Percentiles rank a stretch among this genome's conserved stretches.
phyloP scores from a whole-genome alignment of 2,113 vertebrate genomes.

The Trogon melanurus region DNA sequence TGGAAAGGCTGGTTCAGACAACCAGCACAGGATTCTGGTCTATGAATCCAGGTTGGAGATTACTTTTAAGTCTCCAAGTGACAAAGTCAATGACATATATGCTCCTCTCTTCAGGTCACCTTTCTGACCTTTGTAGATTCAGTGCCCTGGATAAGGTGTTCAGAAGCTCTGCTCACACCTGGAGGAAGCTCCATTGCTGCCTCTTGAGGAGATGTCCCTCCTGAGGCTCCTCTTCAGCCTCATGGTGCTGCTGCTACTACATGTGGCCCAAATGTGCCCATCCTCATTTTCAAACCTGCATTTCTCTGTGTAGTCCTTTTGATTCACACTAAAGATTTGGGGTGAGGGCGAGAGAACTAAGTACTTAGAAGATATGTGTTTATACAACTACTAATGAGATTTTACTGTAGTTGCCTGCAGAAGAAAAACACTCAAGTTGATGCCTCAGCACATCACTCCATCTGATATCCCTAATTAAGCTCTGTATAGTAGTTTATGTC shows the following conservation, averaged over 20 bases:
- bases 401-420: background rate
- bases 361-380: background rate
- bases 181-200: background rate
- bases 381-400: background rate
- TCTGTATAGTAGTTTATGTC: background rate
- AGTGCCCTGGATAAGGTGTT: background rate
- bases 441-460: background rate
- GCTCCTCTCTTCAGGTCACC: background rate
- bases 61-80: background rate
- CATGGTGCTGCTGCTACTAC: background rate
- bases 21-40: background rate
- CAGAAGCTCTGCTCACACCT: background rate
- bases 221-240: background rate
- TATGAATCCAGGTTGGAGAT: background rate
- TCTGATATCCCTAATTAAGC: background rate
- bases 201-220: rapidly evolving
- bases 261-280: background rate
- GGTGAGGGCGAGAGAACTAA: background rate
- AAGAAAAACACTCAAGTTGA: background rate
- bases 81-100: background rate
- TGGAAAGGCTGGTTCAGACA: background rate
- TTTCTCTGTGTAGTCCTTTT: background rate
- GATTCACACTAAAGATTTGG: background rate
- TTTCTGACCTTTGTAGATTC: background rate
- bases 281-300: background rate